These are phyloP conservation scores for Vanessa atalanta DNA, from an alignment of 1,140 invertebrate genomes.

Conservation along the genomic window DNA sequence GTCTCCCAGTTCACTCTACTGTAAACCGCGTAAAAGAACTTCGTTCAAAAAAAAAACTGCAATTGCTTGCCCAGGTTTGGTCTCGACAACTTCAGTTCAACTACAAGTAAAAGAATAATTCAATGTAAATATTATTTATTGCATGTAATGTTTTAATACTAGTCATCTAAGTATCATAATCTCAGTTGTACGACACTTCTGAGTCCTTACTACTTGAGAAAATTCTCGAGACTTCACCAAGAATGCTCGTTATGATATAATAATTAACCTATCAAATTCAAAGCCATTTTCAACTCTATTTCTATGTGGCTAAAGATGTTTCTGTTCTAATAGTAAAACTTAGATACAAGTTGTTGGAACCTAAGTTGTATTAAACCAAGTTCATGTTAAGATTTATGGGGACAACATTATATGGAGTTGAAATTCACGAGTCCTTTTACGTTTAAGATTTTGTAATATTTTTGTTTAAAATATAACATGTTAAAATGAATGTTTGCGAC, in stretches of 20 bases:
- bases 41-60: too few species aligned
- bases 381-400: background rate
- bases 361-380: background rate
- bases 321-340: background rate
- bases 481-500: too few species aligned
- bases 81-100: too few species aligned
- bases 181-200: conserved; percentile 1
- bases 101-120: too few species aligned
- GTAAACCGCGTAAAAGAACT: too few species aligned
- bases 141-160: background rate
- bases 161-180: conserved; percentile 11
- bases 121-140: background rate
- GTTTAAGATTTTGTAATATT: too few species aligned
- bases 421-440: too few species aligned
- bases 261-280: background rate
- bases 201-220: background rate
- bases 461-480: too few species aligned
- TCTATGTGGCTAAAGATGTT: background rate
- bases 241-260: background rate
- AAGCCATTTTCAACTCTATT: background rate
- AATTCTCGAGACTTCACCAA: background rate
- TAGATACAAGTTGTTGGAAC: background rate
- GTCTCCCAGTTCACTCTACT: too few species aligned
- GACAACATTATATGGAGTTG: too few species aligned
- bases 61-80: too few species aligned